phyloP scores from a whole-genome alignment of 2,797 vertebrate species.

The Atherinosoma microstoma region DNA sequence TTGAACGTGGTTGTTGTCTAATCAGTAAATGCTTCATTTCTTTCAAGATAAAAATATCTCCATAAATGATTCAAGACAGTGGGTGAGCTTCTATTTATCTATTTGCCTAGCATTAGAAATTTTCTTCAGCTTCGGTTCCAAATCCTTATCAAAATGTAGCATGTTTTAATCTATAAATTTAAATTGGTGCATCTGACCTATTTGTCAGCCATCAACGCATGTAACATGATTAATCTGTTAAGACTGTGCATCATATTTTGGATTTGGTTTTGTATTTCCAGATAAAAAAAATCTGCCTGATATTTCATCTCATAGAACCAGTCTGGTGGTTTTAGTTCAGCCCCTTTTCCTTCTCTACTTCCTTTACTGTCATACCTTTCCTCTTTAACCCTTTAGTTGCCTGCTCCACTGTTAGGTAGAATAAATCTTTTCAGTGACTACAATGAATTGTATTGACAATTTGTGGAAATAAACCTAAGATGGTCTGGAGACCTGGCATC shows the following conservation, averaged over 20 bases:
- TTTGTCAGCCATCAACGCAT: not conserved
- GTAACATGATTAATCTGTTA: not conserved
- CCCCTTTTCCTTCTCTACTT: not conserved
- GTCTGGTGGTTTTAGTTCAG: not conserved
- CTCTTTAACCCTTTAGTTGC: not conserved
- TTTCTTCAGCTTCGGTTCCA: not conserved
- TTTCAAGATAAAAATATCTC: not conserved
- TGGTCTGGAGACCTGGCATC: no score
- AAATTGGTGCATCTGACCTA: not conserved
- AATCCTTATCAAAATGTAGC: not conserved
- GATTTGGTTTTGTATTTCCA: not conserved
- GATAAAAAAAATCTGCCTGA: not conserved
- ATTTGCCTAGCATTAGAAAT: not conserved
- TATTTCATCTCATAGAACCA: not conserved
- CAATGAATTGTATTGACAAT: not conserved
- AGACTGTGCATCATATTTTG: not conserved
- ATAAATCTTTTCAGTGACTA: not conserved
- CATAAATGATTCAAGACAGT: not conserved
- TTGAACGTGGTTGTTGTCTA: conserved; percentile 20
- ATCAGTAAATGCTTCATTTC: conserved; percentile 13
- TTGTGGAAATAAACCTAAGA: no score
- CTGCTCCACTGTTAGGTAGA: not conserved
- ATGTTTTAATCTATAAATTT: not conserved
- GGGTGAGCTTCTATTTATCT: not conserved
- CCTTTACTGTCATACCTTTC: not conserved